Conservation (phyloP, 2,113 vertebrate species). For the Myodes glareolus region DNA sequence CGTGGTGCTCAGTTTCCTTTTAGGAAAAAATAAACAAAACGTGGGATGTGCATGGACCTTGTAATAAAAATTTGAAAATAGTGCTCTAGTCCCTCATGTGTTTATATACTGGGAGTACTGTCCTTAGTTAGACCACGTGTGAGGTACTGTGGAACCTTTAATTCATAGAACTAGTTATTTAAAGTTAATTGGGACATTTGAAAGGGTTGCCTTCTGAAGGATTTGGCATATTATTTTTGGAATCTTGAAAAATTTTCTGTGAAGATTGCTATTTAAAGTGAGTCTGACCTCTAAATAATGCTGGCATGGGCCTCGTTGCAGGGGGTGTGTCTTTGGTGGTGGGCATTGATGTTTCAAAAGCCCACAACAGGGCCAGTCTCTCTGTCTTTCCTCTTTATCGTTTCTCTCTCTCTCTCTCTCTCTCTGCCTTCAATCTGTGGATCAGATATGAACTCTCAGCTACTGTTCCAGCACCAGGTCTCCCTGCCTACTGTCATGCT, state of each 20-base stretch:
- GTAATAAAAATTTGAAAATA: constrained; percentile 14
- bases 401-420: background rate
- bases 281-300: background rate
- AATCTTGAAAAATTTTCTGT: background rate
- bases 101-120: background rate
- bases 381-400: background rate
- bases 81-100: background rate
- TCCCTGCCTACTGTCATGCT: background rate
- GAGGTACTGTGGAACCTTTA: background rate
- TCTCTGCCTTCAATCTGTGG: background rate
- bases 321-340: background rate
- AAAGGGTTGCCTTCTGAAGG: background rate
- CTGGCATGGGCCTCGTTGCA: background rate
- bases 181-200: background rate
- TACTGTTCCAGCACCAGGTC: background rate
- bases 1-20: background rate
- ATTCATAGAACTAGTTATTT: background rate
- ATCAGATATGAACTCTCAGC: background rate
- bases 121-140: background rate
- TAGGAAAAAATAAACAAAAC: background rate
- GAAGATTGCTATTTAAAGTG: background rate
- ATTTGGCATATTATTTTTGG: background rate
- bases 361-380: background rate
- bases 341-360: background rate
- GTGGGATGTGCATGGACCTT: background rate